Percentiles rank a stretch among this genome's conserved stretches.
Conservation (phyloP, 30 jellyfish, hydroid and myxozoan genomes). For the Phacellophora camtschatica region DNA sequence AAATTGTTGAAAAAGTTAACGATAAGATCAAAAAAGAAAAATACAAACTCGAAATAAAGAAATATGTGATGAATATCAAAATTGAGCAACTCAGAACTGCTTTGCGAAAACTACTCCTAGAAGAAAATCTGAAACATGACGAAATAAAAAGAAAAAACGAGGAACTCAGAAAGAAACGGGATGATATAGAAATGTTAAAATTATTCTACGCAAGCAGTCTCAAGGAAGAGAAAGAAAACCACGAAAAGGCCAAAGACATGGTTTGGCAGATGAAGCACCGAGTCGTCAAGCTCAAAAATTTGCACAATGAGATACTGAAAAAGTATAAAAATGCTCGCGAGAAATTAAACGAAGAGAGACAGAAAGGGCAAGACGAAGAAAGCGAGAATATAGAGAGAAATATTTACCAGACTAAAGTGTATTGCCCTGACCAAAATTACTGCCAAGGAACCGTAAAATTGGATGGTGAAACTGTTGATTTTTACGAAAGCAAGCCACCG, state of each 20-base stretch:
- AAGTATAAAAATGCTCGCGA: slow-evolving; percentile 17
- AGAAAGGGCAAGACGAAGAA: background rate
- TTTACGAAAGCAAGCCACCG: background rate
- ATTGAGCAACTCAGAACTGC: slow-evolving; percentile 32
- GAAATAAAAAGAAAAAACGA: slow-evolving; percentile 8
- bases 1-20: slow-evolving; percentile 9
- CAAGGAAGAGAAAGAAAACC: slow-evolving; percentile 44
- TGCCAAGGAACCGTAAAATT: slow-evolving; percentile 43
- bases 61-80: background rate
- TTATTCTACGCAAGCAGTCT: slow-evolving; percentile 21
- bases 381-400: background rate
- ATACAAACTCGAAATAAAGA: background rate
- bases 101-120: slow-evolving; percentile 5
- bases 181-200: slow-evolving; percentile 22
- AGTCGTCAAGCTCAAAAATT: background rate
- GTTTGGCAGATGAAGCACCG: slow-evolving; percentile 41
- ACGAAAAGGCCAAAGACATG: slow-evolving; percentile 23
- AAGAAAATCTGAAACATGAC: slow-evolving; percentile 16
- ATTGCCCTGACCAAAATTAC: slow-evolving; percentile 62
- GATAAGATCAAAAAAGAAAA: slow-evolving; percentile 1
- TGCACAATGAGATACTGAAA: slow-evolving; percentile 16
- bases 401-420: slow-evolving; percentile 21
- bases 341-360: background rate
- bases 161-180: background rate
- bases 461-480: background rate